These are phyloP conservation scores for Oasisia sp. DNA, from an alignment of 2,888 invertebrate species.

Conservation along the genomic window DNA sequence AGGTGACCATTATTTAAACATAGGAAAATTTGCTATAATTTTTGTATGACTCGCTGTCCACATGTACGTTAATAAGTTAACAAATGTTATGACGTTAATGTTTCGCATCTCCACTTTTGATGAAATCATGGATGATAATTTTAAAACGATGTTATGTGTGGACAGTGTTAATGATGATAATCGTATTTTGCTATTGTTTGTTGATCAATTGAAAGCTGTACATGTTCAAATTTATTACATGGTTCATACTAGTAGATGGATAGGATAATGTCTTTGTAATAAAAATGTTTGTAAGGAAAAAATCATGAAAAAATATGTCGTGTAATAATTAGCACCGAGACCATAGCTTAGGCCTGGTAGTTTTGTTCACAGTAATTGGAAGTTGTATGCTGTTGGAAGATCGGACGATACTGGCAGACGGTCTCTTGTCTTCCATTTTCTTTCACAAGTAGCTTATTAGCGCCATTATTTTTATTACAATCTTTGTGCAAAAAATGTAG, in stretches of 20 bases:
- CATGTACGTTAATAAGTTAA: neutral
- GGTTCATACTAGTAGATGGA: neutral
- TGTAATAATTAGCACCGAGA: constrained; percentile 10
- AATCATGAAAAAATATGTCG: constrained; percentile 7
- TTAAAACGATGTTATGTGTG: neutral
- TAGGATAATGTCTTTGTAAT: constrained; percentile 6
- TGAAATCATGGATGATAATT: constrained; percentile 17
- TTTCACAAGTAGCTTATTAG: neutral
- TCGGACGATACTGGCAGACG: neutral
- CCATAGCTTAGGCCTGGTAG: constrained; percentile 12
- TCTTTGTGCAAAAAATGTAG: neutral
- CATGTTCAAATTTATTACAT: constrained; percentile 9
- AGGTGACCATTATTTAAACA: neutral
- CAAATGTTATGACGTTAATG: neutral
- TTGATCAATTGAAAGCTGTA: constrained; percentile 17
- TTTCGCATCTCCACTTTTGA: constrained; percentile 6
- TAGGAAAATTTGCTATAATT: constrained; percentile 13
- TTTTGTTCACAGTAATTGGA: neutral
- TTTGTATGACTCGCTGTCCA: neutral
- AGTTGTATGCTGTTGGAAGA: neutral
- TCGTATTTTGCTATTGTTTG: constrained; percentile 13
- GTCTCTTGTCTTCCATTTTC: constrained; percentile 17
- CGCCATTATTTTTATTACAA: neutral
- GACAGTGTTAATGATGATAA: constrained; percentile 1
- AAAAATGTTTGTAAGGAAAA: neutral